Evolutionary conservation across 2,888 invertebrate species (phyloP).

Genomic region (Tachina lurida): DNA sequence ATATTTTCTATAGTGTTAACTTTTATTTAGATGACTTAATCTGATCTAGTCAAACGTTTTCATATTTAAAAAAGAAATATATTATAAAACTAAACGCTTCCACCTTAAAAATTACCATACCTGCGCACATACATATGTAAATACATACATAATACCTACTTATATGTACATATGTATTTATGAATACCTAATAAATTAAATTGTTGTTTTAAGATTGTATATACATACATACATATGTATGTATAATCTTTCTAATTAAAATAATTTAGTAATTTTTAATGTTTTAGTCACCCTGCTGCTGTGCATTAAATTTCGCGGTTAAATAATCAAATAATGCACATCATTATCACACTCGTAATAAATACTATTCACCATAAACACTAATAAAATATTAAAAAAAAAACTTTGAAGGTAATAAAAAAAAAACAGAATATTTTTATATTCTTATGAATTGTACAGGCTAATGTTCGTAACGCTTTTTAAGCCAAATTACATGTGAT

Average conservation of each 20-base stretch:
- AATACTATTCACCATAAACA: background rate
- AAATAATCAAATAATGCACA: constrained; percentile 21
- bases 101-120: background rate
- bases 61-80: too few species aligned
- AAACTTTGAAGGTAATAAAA: too few species aligned
- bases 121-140: too few species aligned
- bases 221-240: background rate
- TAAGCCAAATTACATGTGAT: too few species aligned
- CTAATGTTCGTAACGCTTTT: too few species aligned
- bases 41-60: too few species aligned
- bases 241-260: constrained; percentile 34
- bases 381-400: too few species aligned
- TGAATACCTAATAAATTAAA: background rate
- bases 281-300: constrained; percentile 37
- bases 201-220: background rate
- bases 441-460: too few species aligned
- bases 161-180: too few species aligned
- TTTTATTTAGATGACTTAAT: too few species aligned
- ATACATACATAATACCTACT: background rate
- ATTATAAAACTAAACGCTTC: background rate
- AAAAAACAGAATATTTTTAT: too few species aligned
- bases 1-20: too few species aligned
- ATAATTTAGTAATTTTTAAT: background rate
- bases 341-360: background rate
- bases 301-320: constrained; percentile 36